Conservation (phyloP, 2,888 invertebrate species). For the Baronia brevicornis region DNA sequence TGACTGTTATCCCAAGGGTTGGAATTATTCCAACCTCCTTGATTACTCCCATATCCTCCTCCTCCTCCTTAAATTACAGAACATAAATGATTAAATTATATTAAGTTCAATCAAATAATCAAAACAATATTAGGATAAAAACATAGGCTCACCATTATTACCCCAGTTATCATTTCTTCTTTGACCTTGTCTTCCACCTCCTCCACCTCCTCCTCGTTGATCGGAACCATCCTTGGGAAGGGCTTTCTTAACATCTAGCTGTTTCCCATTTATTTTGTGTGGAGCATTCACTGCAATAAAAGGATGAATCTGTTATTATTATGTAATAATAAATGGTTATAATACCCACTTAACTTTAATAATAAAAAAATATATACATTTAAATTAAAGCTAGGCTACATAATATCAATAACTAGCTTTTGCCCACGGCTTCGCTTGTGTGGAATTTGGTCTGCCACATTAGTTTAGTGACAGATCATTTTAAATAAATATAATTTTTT, state of each 20-base stretch:
- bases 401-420: no score
- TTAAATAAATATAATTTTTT: no score
- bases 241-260: slow-evolving; percentile 95
- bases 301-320: not conserved
- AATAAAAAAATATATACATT: slow-evolving; percentile 8
- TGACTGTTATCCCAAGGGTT: slow-evolving; percentile 62
- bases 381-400: no score
- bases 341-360: no score
- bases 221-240: slow-evolving; percentile 86
- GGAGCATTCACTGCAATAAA: slow-evolving; percentile 81
- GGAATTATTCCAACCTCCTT: slow-evolving; percentile 63
- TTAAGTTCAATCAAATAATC: not conserved
- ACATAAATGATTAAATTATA: not conserved
- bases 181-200: slow-evolving; percentile 55
- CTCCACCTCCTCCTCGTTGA: slow-evolving; percentile 71
- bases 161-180: slow-evolving; percentile 57
- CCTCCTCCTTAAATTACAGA: slow-evolving; percentile 22
- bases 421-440: no score
- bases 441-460: no score
- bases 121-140: no score
- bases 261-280: slow-evolving; percentile 90
- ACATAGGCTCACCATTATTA: slow-evolving; percentile 32
- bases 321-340: slow-evolving; percentile 9
- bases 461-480: no score
- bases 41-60: slow-evolving; percentile 72